Percentiles rank a stretch among this genome's conserved stretches.
Evolutionary conservation across 1,140 invertebrate species (phyloP).

Genomic region (Drosophila persimilis): DNA sequence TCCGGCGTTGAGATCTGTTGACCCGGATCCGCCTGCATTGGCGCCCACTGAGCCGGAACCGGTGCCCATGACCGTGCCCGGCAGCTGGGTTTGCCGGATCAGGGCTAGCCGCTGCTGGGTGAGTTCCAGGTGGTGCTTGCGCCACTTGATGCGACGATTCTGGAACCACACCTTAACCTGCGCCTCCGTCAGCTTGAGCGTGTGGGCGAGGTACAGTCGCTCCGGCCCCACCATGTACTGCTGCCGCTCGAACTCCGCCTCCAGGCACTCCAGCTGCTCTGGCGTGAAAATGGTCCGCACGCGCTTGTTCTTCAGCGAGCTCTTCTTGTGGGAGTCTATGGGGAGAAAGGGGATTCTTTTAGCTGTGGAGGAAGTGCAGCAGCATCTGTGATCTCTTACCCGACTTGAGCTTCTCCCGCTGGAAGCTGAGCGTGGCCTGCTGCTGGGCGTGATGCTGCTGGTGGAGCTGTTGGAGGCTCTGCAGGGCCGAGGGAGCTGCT

Average conservation of each 20-base stretch:
- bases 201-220: conserved; percentile 93
- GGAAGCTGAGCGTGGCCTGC: conserved; percentile 71
- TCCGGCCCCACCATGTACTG: conserved; percentile 98
- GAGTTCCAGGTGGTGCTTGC: conserved; percentile 95
- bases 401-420: conserved; percentile 77
- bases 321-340: conserved; percentile 72
- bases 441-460: conserved; percentile 82
- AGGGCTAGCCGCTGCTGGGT: conserved; percentile 94
- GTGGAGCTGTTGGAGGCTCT: conserved; percentile 81
- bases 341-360: background rate
- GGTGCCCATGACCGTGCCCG: conserved; percentile 34
- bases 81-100: conserved; percentile 86
- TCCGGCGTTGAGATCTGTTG: conserved; percentile 25
- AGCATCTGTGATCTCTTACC: conserved; percentile 47
- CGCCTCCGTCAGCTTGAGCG: conserved; percentile 94
- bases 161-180: conserved; percentile 99
- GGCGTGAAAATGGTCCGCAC: conserved; percentile 97
- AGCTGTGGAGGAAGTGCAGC: background rate
- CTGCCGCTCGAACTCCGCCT: conserved; percentile 95
- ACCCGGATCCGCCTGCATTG: conserved; percentile 28
- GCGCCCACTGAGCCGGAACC: background rate
- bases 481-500: conserved; percentile 71
- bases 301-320: conserved; percentile 86
- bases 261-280: conserved; percentile 94
- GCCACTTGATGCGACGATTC: conserved; percentile 97